A percentile compares a stretch with the other conserved stretches of the same genome.
These are phyloP conservation scores for Labeo catla DNA, from an alignment of 2,113 vertebrate genomes.

Conservation along the genomic window DNA sequence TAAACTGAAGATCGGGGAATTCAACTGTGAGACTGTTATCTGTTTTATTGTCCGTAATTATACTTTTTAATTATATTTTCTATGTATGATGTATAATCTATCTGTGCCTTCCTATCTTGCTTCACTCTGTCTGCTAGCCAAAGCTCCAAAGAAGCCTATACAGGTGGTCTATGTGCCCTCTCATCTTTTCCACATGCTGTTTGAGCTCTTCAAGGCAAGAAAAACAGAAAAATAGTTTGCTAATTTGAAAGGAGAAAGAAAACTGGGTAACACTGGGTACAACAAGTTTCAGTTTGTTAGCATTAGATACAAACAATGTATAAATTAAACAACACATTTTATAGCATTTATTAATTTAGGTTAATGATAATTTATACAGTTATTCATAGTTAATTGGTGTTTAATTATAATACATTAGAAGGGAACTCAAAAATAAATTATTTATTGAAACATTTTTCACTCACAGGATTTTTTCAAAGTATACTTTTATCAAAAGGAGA, in stretches of 20 bases:
- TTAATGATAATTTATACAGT: neutral
- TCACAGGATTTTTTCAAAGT: neutral
- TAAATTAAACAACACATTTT: neutral
- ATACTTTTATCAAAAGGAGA: neutral
- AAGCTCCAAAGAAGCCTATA: slow-evolving; percentile 84
- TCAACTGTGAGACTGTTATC: slow-evolving; percentile 75
- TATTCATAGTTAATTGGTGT: neutral
- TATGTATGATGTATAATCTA: neutral
- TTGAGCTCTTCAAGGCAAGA: slow-evolving; percentile 89
- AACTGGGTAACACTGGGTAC: neutral
- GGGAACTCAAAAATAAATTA: neutral
- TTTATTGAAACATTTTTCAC: neutral
- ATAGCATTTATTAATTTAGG: neutral
- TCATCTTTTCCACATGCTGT: slow-evolving; percentile 90
- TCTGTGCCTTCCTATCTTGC: slow-evolving; percentile 53
- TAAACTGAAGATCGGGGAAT: slow-evolving; percentile 84
- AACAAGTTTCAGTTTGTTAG: neutral
- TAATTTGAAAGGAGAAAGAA: neutral
- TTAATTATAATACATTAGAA: neutral
- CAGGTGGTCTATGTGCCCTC: slow-evolving; percentile 90
- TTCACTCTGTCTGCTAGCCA: slow-evolving; percentile 69
- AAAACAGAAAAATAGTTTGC: neutral
- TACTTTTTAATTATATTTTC: neutral
- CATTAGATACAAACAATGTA: neutral
- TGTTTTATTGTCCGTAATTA: neutral